phyloP scores from a whole-genome alignment of 2,888 invertebrate species.

The Ectobius pallidus region DNA sequence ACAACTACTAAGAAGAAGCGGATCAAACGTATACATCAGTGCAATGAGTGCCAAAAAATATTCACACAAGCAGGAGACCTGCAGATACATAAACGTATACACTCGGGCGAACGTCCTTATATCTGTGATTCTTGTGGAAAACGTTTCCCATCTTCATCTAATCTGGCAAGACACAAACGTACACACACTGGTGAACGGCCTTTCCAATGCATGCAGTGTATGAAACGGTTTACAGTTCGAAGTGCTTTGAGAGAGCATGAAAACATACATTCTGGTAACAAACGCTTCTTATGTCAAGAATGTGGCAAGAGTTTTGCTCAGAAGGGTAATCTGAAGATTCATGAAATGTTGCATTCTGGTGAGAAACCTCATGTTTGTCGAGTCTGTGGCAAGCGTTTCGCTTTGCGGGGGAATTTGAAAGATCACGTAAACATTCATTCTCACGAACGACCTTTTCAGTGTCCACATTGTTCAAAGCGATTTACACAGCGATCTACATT shows the following conservation, averaged over 20 bases:
- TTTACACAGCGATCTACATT: conserved; percentile 37
- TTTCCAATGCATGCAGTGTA: conserved; percentile 19
- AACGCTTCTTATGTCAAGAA: conserved; percentile 33
- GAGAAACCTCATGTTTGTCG: conserved; percentile 30
- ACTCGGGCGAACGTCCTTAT: conserved; percentile 37
- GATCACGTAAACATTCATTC: conserved; percentile 37
- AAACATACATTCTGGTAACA: conserved; percentile 35
- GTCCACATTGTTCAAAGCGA: conserved; percentile 26
- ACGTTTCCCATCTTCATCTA: conserved; percentile 33
- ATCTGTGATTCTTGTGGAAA: conserved; percentile 37
- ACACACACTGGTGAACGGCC: conserved; percentile 35
- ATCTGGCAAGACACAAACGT: conserved; percentile 35
- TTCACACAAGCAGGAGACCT: conserved; percentile 37
- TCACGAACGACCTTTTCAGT: conserved; percentile 19
- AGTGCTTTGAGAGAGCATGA: conserved; percentile 34
- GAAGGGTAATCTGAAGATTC: conserved; percentile 36
- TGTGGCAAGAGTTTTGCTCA: conserved; percentile 38
- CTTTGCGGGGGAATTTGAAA: conserved; percentile 33
- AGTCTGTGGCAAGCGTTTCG: conserved; percentile 33
- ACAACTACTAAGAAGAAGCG: conserved; percentile 9
- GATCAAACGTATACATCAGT: conserved; percentile 16
- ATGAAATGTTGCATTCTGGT: conserved; percentile 36
- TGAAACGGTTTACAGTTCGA: conserved; percentile 34
- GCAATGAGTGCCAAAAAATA: conserved; percentile 30
- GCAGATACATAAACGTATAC: conserved; percentile 35